Conservation (phyloP, 2,113 vertebrate species). For the Polypterus bichir region DNA sequence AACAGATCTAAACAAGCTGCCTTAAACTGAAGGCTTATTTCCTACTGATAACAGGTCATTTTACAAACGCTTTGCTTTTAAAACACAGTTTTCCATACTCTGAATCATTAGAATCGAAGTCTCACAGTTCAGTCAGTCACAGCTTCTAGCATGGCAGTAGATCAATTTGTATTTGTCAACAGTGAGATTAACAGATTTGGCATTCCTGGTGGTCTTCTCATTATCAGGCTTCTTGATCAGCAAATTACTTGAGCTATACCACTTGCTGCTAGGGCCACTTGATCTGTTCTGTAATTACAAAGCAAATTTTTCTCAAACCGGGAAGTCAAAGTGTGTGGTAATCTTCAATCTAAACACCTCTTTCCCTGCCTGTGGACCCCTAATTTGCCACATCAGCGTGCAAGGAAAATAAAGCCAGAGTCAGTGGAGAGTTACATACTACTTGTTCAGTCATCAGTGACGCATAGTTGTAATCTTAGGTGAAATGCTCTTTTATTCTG, state of each 20-base stretch:
- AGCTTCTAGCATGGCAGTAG: background rate
- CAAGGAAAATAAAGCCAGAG: constrained; percentile 16
- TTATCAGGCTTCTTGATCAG: constrained; percentile 27
- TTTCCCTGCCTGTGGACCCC: constrained; percentile 11
- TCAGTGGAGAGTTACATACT: constrained; percentile 1
- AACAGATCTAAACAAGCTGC: too few relatives aligned
- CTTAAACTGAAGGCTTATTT: too few relatives aligned
- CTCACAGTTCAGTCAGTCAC: too few relatives aligned
- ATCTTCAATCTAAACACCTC: constrained; percentile 20
- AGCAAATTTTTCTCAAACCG: constrained; percentile 21
- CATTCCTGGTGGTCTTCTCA: constrained; percentile 24
- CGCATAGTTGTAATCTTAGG: too few relatives aligned
- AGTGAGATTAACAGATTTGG: constrained; percentile 21
- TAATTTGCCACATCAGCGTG: constrained; percentile 4
- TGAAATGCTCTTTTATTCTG: too few relatives aligned
- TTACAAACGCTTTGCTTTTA: too few relatives aligned
- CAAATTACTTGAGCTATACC: constrained; percentile 32
- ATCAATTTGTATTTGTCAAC: constrained; percentile 1
- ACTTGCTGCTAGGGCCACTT: background rate
- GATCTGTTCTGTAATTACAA: too few relatives aligned
- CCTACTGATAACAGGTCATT: too few relatives aligned
- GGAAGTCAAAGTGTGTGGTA: constrained; percentile 27
- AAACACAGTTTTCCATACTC: too few relatives aligned
- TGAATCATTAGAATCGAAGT: too few relatives aligned
- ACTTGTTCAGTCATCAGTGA: background rate